Conservation (phyloP, 2,113 vertebrate genomes). For the Crotalus horridus region DNA sequence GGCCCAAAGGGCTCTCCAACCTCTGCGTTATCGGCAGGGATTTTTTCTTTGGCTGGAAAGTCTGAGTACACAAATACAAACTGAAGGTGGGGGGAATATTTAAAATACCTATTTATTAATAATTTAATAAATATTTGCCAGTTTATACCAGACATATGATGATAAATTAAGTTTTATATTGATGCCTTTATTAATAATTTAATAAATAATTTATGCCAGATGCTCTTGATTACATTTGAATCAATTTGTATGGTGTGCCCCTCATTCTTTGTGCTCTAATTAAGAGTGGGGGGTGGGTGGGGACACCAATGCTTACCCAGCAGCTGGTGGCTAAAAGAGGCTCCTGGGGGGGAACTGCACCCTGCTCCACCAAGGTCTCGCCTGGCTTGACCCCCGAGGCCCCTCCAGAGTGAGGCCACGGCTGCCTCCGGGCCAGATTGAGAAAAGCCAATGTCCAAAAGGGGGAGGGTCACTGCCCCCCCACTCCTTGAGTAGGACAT, state of each 20-base stretch:
- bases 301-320: not conserved
- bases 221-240: not conserved
- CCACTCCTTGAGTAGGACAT: no score
- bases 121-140: not conserved
- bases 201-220: not conserved
- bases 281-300: not conserved
- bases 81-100: not conserved
- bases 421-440: not conserved
- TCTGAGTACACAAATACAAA: not conserved
- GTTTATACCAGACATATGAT: not conserved
- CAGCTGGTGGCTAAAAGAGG: not conserved
- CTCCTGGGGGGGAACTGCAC: not conserved
- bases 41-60: not conserved
- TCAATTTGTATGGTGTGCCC: not conserved
- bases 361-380: not conserved
- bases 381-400: not conserved
- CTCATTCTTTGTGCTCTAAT: not conserved
- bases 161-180: not conserved
- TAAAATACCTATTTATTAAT: not conserved
- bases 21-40: not conserved
- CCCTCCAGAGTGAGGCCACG: not conserved
- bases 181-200: slow-evolving; percentile 1
- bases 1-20: no score
- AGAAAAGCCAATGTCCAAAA: not conserved
- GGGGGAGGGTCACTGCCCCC: not conserved